Evolutionary conservation across 2,797 vertebrate species (phyloP).

Genomic region (Phyllotis vaccarum): DNA sequence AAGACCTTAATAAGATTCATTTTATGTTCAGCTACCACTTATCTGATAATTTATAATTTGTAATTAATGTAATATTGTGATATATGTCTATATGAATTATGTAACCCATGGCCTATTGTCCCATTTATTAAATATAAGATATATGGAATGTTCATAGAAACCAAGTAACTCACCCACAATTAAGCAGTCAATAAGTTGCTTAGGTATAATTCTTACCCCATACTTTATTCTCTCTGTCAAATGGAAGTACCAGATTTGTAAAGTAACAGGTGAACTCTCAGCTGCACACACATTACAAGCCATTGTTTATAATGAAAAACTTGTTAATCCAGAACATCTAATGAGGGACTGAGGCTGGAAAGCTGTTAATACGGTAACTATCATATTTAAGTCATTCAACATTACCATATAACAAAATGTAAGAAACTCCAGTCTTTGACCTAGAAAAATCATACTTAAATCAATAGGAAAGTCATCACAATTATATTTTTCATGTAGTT

Average conservation of each 20-base stretch:
- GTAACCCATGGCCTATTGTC: not conserved
- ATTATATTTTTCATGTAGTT: not conserved
- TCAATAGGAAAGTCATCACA: not conserved
- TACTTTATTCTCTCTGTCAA: not conserved
- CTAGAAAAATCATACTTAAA: not conserved
- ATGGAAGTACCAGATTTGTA: not conserved
- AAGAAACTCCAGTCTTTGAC: not conserved
- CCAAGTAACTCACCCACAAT: not conserved
- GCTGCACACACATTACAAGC: not conserved
- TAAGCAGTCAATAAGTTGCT: not conserved
- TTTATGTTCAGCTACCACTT: not conserved
- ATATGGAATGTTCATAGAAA: not conserved
- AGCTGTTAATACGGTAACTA: not conserved
- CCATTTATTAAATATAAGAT: not conserved
- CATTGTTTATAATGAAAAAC: not conserved
- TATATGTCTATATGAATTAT: not conserved
- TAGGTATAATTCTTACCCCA: conserved; percentile 4
- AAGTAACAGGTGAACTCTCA: conserved; percentile 30
- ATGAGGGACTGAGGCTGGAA: not conserved
- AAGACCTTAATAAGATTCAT: not conserved
- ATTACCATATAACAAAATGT: not conserved
- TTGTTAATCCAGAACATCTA: not conserved
- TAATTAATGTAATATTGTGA: not conserved
- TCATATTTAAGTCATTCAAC: not conserved
- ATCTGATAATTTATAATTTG: not conserved